Conservation (phyloP, 2,113 vertebrate genomes). For the Poicephalus meyeri region DNA sequence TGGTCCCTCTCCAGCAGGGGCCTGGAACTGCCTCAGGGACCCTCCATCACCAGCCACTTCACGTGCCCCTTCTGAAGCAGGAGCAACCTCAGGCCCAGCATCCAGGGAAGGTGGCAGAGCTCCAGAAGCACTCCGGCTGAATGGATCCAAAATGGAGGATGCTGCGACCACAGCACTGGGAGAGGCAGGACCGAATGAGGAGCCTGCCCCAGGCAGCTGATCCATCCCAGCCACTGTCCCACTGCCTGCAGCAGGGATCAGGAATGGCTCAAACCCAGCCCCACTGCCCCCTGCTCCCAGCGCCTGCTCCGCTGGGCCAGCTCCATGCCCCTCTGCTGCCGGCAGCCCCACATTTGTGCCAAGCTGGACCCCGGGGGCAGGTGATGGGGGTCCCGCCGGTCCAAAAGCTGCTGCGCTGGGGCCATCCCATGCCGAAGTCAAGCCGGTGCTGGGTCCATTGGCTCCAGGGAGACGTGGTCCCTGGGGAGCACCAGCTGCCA, state of each 20-base stretch:
- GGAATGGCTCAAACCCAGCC: not conserved
- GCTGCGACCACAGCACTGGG: not conserved
- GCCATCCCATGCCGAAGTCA: fast-evolving
- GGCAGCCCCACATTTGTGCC: not conserved
- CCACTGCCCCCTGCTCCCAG: not conserved
- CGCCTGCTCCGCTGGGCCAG: fast-evolving
- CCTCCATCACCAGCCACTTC: not conserved
- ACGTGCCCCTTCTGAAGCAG: not conserved
- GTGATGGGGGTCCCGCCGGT: not conserved
- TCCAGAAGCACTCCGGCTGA: not conserved
- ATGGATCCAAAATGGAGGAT: not conserved
- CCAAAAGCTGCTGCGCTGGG: not conserved
- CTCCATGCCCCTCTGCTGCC: not conserved
- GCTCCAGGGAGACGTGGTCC: not conserved
- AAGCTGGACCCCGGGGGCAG: not conserved
- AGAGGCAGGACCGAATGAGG: not conserved
- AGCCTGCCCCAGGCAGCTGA: not conserved
- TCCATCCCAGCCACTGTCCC: not conserved
- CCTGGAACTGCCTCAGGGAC: not conserved
- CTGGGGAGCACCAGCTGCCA: not conserved
- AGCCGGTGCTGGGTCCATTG: fast-evolving
- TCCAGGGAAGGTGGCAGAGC: not conserved
- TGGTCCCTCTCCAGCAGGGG: not conserved
- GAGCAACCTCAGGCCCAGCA: not conserved
- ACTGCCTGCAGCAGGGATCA: not conserved